Conservation (phyloP, 2,113 vertebrate species). For the Coregonus clupeaformis region DNA sequence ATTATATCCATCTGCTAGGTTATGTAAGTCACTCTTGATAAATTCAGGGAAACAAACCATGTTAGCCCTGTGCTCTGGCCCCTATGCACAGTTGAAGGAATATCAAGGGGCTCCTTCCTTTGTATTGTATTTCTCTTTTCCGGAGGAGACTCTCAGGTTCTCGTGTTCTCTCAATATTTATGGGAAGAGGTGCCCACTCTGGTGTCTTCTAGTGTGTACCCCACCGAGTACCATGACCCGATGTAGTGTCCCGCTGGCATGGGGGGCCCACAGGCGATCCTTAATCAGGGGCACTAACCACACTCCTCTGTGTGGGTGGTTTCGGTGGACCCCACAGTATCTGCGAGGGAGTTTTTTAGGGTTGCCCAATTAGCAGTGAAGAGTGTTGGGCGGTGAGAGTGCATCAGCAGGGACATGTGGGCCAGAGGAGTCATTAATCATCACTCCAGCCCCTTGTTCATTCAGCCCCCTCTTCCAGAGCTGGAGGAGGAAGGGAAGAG, state of each 20-base stretch:
- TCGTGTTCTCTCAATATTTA: constrained; percentile 36
- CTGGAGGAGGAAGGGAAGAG: constrained; percentile 32
- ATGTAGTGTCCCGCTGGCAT: constrained; percentile 24
- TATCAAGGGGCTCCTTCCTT: constrained; percentile 40
- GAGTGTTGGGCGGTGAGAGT: constrained; percentile 66
- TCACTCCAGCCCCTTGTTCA: constrained; percentile 62
- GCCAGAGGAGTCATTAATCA: constrained; percentile 79
- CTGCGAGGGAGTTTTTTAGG: constrained; percentile 59
- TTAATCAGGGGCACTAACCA: constrained; percentile 49
- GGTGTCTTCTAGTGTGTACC: constrained; percentile 35
- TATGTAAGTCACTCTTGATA: constrained; percentile 57
- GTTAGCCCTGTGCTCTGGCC: constrained; percentile 23
- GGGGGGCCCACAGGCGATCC: constrained; percentile 31
- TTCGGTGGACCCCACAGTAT: constrained; percentile 56
- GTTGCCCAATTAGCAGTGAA: constrained; percentile 77
- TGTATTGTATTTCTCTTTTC: constrained; percentile 28
- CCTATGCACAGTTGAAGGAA: constrained; percentile 28
- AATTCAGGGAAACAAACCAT: constrained; percentile 51
- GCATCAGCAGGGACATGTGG: constrained; percentile 73
- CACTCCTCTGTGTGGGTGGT: constrained; percentile 54
- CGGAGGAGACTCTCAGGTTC: constrained; percentile 23
- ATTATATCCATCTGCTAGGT: constrained; percentile 52
- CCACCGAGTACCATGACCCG: constrained; percentile 36
- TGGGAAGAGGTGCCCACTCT: constrained; percentile 12
- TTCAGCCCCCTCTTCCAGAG: constrained; percentile 56